These are phyloP conservation scores for Paramormyrops hopkinsi DNA, from an alignment of 2,797 vertebrate genomes.

Conservation along the genomic window DNA sequence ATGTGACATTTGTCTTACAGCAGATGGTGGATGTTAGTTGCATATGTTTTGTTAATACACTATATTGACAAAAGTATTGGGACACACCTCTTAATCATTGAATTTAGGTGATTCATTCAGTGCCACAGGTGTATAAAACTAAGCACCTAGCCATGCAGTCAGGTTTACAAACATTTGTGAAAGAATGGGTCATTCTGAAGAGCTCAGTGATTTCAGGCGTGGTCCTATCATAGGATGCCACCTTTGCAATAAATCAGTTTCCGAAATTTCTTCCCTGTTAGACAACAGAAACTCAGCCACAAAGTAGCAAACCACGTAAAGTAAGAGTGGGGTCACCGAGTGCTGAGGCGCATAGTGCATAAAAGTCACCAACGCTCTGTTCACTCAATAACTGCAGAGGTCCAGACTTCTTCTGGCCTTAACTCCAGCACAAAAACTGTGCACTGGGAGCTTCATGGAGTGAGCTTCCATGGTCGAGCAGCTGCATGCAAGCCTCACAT, in stretches of 20 bases:
- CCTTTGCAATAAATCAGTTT: neutral
- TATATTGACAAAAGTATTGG: neutral
- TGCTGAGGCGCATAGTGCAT: neutral
- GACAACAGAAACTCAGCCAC: neutral
- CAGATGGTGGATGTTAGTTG: neutral
- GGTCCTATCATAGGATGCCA: neutral
- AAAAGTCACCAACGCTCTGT: neutral
- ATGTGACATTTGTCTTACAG: neutral
- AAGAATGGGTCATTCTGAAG: neutral
- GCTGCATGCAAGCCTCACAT: neutral
- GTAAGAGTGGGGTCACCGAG: neutral
- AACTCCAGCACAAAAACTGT: neutral
- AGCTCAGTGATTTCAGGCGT: neutral
- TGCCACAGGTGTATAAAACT: neutral
- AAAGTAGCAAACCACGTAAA: neutral
- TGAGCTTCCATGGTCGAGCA: neutral
- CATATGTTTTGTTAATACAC: neutral
- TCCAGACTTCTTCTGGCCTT: neutral
- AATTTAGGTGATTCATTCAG: neutral
- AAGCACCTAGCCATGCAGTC: neutral
- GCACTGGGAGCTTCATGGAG: neutral
- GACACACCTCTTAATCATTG: neutral
- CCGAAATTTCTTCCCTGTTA: neutral
- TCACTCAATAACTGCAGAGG: neutral
- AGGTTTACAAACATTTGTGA: neutral